phyloP scores from a whole-genome alignment of 2,888 invertebrate species.

The Nomada goodeniana region DNA sequence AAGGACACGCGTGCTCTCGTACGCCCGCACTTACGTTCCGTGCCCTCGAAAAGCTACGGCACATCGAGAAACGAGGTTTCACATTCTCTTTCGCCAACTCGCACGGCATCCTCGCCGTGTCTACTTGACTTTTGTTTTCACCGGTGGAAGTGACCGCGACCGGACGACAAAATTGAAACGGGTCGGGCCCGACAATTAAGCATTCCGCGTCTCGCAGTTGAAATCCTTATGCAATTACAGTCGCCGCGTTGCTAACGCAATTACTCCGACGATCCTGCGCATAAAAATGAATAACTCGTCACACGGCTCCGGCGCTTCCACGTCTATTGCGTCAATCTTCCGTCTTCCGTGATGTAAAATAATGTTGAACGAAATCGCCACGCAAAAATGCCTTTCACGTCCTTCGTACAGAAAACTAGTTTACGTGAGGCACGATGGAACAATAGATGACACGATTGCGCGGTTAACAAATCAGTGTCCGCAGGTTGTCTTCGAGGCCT shows the following conservation, averaged over 20 bases:
- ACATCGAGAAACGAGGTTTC: conserved; percentile 60
- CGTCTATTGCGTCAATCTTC: background rate
- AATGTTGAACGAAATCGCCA: background rate
- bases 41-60: conserved; percentile 59
- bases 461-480: too few species aligned
- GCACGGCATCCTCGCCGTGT: conserved; percentile 7
- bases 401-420: too few species aligned
- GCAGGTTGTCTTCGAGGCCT: too few species aligned
- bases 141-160: background rate
- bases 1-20: conserved; percentile 12
- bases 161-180: conserved; percentile 35
- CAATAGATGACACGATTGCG: background rate
- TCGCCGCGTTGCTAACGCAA: conserved; percentile 1
- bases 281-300: conserved; percentile 37
- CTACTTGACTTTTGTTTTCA: conserved; percentile 21
- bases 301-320: background rate
- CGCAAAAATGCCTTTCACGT: background rate
- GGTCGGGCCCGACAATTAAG: background rate
- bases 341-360: conserved; percentile 15
- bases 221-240: conserved; percentile 34
- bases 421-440: background rate
- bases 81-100: conserved; percentile 55
- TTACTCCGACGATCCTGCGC: conserved; percentile 13
- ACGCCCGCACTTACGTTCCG: background rate
- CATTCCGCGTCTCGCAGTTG: conserved; percentile 20